Conservation (phyloP, 2,888 invertebrate genomes). For the Salticus scenicus region DNA sequence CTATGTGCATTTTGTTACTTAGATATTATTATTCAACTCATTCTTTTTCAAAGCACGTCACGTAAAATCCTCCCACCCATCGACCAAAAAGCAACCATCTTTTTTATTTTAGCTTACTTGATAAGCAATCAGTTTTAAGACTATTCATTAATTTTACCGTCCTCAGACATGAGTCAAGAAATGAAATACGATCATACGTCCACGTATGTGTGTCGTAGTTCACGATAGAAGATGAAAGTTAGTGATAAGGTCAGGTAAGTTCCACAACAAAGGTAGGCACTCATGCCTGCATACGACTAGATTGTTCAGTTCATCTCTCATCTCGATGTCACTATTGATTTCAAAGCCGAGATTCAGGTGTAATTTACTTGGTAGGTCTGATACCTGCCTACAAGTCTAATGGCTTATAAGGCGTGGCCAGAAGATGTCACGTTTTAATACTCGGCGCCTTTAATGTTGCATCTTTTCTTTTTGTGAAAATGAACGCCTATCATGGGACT, state of each 20-base stretch:
- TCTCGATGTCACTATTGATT: neutral
- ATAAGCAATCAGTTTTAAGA: constrained; percentile 65
- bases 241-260: neutral
- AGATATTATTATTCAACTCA: constrained; percentile 34
- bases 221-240: constrained; percentile 41
- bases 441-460: too few species aligned
- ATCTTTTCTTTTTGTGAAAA: too few species aligned
- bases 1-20: constrained; percentile 54
- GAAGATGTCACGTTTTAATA: too few species aligned
- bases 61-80: constrained; percentile 57
- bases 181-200: constrained; percentile 63
- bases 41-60: constrained; percentile 55
- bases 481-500: too few species aligned
- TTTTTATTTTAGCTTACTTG: constrained; percentile 47
- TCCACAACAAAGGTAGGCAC: neutral
- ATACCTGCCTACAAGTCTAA: too few species aligned
- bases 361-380: too few species aligned
- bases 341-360: too few species aligned
- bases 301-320: neutral
- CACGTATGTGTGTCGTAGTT: constrained; percentile 54
- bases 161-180: constrained; percentile 34
- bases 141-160: constrained; percentile 57
- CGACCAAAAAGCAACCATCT: constrained; percentile 53
- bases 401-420: too few species aligned
- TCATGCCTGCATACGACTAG: neutral